These are phyloP conservation scores for Regulus satrapa DNA, from an alignment of 2,113 vertebrate genomes.

Conservation along the genomic window DNA sequence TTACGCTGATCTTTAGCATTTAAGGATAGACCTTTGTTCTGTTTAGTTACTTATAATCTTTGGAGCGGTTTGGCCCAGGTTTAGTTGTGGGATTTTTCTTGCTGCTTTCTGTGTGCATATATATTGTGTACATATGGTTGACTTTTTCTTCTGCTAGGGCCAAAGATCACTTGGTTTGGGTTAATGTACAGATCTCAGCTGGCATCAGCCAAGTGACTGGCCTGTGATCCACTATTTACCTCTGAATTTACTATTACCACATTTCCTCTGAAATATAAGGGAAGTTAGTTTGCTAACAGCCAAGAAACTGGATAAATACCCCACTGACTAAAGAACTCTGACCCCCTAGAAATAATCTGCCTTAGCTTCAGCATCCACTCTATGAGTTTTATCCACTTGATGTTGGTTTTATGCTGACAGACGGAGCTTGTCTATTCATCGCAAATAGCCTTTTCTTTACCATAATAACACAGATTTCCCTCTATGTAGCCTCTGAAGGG, in stretches of 20 bases:
- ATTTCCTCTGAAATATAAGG: not conserved
- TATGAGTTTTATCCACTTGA: too few species aligned
- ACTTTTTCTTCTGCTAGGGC: not conserved
- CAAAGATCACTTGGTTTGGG: not conserved
- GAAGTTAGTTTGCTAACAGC: not conserved
- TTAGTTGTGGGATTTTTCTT: not conserved
- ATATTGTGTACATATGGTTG: not conserved
- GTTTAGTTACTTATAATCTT: constrained; percentile 15
- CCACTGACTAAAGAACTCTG: not conserved
- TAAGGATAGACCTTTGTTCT: constrained; percentile 34
- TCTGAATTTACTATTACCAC: too few species aligned
- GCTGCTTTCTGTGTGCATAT: not conserved
- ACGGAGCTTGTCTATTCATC: not conserved
- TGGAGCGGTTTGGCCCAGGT: not conserved
- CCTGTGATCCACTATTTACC: not conserved
- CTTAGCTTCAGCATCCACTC: not conserved
- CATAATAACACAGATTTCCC: not conserved
- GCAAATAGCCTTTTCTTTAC: not conserved
- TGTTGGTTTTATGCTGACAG: not conserved
- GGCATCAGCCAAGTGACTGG: not conserved
- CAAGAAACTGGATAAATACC: not conserved
- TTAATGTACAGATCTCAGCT: not conserved
- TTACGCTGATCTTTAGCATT: not conserved
- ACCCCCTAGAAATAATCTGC: not conserved
- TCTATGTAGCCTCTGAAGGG: not conserved